Evolutionary conservation across 2,888 invertebrate genomes (phyloP), one percentile per base, ranked within the genome.

Genomic region (Nasonovia ribisnigri): DNA sequence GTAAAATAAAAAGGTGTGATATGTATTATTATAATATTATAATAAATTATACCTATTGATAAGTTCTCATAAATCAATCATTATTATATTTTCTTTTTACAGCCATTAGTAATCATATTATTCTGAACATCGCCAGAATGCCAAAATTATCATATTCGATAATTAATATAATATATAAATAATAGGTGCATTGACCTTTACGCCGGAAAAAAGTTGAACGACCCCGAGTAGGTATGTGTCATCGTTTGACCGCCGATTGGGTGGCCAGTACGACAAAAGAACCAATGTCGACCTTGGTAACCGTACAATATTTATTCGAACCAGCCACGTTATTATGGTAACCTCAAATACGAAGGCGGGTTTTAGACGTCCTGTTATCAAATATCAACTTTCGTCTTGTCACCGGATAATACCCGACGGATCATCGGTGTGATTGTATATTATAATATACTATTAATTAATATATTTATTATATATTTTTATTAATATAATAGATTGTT

Each of bases 301-400:
- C 77, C 13, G 48, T 36, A 51, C 8, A 77, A 42, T 60, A 90
- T 29, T 48, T 36, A 46, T 48, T 67, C 13, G 0, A 4, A 54
- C 29, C 16, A 54, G 84, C 84, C 84, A 84, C 91, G 54, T 91
- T 77, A 51, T 8, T 77, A 6, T 77, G 77, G 77, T 92, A 92
- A 92, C 92, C 88, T 88, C 88, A 88, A 92, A 92, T 88, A 46
- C 11, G 26, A 46, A 46, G 24, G 8, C n/a, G 10, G 48, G 48
- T 48, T 77, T 77, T 77, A 77, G 24, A 29, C 8, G 88, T 10
- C n/a, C 11, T 92, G 92, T 92, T 92, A 92, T 92, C 92, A 92
- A 48, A 88, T 92, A 92, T 92, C 92, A 92, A 48, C 51, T 88
- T 88, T 67, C 67, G 51, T 48, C 43, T 42, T 5, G 87, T 51